Conservation (phyloP, 2,113 vertebrate species). For the Cyanoramphus novaezelandiae region DNA sequence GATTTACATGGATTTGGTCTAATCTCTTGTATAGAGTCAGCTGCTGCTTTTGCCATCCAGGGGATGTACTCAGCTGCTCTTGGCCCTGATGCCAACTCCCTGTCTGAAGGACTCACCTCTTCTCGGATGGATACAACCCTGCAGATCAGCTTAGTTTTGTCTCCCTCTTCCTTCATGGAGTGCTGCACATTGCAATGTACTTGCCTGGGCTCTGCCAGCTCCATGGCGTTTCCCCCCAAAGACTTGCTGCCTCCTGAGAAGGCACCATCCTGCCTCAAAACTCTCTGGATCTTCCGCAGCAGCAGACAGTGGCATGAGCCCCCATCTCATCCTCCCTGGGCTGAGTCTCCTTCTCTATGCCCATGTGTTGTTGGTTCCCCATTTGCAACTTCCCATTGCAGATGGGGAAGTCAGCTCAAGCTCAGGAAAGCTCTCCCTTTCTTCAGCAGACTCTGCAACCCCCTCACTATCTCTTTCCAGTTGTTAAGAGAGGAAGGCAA, state of each 20-base stretch:
- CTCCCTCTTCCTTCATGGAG: neutral
- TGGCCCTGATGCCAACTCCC: too few relatives aligned
- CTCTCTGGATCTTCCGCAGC: neutral
- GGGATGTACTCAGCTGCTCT: fast-evolving
- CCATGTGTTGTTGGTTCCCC: neutral
- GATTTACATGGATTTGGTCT: neutral
- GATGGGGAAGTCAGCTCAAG: neutral
- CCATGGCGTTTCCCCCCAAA: neutral
- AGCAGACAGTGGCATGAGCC: neutral
- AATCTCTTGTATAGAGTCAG: neutral
- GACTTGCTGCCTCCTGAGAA: neutral
- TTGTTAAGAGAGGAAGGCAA: neutral
- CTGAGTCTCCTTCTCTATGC: neutral
- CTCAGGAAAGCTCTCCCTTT: neutral
- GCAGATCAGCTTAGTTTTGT: neutral
- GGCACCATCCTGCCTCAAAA: neutral
- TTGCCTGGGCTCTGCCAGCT: neutral
- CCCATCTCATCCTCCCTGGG: too few relatives aligned
- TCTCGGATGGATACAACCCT: fast-evolving
- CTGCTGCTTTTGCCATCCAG: neutral
- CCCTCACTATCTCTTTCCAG: neutral
- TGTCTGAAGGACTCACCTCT: fast-evolving
- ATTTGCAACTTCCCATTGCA: neutral
- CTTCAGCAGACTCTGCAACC: neutral
- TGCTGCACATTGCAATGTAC: neutral